Evolutionary conservation across 2,888 invertebrate genomes (phyloP), one percentile per base, ranked within the genome.

Genomic region (Oscheius onirici): DNA sequence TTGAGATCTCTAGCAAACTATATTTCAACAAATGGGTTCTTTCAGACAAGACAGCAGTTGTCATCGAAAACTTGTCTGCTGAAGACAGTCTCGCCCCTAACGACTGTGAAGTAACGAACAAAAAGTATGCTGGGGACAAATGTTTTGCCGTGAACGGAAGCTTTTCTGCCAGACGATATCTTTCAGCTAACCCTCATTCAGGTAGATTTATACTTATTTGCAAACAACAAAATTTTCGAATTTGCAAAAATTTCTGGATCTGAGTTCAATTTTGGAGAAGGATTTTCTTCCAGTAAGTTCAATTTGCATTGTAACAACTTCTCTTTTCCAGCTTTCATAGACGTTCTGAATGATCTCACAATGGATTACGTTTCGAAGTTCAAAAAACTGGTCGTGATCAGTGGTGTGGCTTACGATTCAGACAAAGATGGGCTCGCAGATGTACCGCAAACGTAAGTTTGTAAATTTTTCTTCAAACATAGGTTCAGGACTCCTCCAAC

Each of bases 311-410:
- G 5, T 11, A 10, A 43, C n/a, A 5, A 10, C 28, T 8, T 28
- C 34, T 26, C 22, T 28, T 13, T 70, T 63, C n/a, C 41, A 70
- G 70, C 17, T n/a, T 65, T 51, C 10, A 20, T 63, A 0, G 63
- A 70, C 20, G 44, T 26, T 40, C 20, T 70, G 22, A 70, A 70
- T 34, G 55, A 54, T 26, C 28, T 70, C 1, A 70, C 70, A 41
- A n/a, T 52, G 26, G 58, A 76, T 28, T 77, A 79, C 57, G 44
- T 75, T 17, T 66, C 68, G 34, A 72, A 68, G 15, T 79, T 69
- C 54, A 63, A 63, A n/a, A 68, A 74, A 17, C 51, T 79, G 41
- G 71, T 65, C 11, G 73, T 73, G 0, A 75, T 79, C 10, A 65
- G 71, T 10, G 76, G 79, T 52, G 57, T 69, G 1, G 74, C 75